These are phyloP conservation scores for Agrypnus murinus DNA, from an alignment of 2,888 invertebrate species.

Conservation along the genomic window DNA sequence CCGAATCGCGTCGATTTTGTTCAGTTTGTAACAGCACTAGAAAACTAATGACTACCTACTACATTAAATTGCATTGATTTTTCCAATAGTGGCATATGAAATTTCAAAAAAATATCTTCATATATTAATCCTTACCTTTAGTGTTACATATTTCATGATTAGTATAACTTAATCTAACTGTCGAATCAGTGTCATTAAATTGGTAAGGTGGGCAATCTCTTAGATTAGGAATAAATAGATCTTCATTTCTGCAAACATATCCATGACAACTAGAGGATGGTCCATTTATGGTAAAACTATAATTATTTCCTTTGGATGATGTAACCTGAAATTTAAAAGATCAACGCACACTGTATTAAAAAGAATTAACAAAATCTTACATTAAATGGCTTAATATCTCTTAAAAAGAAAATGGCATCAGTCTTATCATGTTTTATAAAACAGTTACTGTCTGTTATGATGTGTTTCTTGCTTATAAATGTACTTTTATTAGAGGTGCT, in stretches of 20 bases:
- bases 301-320: conserved; percentile 5
- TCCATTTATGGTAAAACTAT: conserved; percentile 17
- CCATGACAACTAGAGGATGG: conserved; percentile 4
- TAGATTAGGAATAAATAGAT: background rate
- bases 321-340: conserved; percentile 19
- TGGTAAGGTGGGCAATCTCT: conserved; percentile 14
- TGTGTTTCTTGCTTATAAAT: background rate
- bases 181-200: conserved; percentile 12
- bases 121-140: too few relatives aligned
- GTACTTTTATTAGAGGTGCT: background rate
- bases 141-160: background rate
- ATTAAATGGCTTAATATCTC: conserved; percentile 9
- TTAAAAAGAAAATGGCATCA: conserved; percentile 3
- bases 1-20: too few relatives aligned
- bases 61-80: too few relatives aligned
- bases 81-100: too few relatives aligned
- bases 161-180: conserved; percentile 25
- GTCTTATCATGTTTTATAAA: conserved; percentile 14
- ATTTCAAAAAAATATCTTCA: too few relatives aligned
- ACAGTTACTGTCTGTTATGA: conserved; percentile 4
- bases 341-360: background rate
- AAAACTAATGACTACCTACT: too few relatives aligned
- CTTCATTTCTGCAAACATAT: conserved; percentile 34
- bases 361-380: conserved; percentile 12
- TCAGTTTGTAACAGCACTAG: too few relatives aligned